phyloP scores from a whole-genome alignment of 2,113 vertebrate species.

The Tylochromis polylepis region DNA sequence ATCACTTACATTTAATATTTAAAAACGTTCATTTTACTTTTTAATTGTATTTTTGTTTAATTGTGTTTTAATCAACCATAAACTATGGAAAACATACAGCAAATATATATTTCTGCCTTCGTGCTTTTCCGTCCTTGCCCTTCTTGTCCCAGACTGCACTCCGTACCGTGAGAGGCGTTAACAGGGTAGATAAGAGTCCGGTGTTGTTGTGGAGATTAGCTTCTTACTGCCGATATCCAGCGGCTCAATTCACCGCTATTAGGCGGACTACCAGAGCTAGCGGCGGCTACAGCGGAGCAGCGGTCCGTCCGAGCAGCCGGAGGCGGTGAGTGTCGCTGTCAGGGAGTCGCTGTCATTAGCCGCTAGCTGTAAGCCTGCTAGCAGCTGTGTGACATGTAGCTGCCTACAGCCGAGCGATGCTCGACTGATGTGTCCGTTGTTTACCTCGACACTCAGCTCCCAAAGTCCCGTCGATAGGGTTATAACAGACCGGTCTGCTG shows the following conservation, averaged over 20 bases:
- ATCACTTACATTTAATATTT: background rate
- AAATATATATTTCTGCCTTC: background rate
- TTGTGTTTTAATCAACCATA: background rate
- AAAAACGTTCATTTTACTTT: background rate
- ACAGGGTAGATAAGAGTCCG: background rate
- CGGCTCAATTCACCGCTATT: background rate
- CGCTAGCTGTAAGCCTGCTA: background rate
- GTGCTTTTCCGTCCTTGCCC: background rate
- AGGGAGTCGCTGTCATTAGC: background rate
- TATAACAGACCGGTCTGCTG: background rate
- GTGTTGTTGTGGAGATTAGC: conserved; percentile 31
- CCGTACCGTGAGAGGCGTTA: conserved; percentile 52
- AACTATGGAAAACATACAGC: too few species aligned
- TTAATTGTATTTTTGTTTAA: background rate
- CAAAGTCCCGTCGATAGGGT: background rate
- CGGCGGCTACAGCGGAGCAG: background rate
- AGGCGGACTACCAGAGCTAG: too few species aligned
- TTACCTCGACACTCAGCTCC: too few species aligned
- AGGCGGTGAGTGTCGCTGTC: background rate
- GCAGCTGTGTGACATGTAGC: background rate
- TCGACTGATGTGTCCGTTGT: accelerated
- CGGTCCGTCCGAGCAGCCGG: background rate
- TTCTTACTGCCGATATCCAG: background rate
- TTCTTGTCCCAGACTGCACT: background rate
- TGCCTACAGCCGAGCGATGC: background rate